A percentile compares a stretch with the other conserved stretches of the same genome.
Evolutionary conservation across 2,797 vertebrate species (phyloP).

Genomic region (Oophaga sylvatica): DNA sequence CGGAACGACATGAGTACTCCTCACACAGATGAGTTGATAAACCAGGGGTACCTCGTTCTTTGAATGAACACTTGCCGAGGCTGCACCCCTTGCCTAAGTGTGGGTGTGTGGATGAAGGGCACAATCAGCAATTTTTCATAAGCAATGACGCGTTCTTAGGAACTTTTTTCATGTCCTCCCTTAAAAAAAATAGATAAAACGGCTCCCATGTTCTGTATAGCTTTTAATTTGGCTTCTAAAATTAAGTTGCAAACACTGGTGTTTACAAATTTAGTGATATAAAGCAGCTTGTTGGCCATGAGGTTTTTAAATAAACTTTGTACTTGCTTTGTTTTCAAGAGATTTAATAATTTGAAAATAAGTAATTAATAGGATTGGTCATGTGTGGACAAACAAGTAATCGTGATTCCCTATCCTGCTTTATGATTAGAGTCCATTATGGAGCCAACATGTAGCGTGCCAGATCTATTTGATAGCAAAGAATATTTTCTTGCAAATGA

Average conservation of each 20-base stretch:
- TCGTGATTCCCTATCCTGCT: background rate
- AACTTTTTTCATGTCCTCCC: background rate
- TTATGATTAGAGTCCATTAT: background rate
- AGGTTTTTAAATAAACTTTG: no score
- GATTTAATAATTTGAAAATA: background rate
- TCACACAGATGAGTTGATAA: no score
- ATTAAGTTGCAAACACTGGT: no score
- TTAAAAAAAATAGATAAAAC: background rate
- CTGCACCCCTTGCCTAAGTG: background rate
- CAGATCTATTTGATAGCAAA: background rate
- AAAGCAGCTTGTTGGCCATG: background rate
- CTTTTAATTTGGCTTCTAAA: background rate
- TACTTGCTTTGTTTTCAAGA: no score
- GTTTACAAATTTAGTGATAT: background rate
- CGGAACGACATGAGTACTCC: no score
- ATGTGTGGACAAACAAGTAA: background rate
- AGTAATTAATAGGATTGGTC: background rate
- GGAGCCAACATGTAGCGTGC: background rate
- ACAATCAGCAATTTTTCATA: background rate
- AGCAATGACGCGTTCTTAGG: background rate
- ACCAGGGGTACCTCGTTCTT: background rate
- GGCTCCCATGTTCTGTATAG: background rate
- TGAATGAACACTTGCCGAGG: background rate
- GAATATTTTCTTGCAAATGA: background rate
- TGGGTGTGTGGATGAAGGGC: no score